Evolutionary conservation across 2,113 vertebrate genomes (phyloP).

Genomic region (Esox niger): DNA sequence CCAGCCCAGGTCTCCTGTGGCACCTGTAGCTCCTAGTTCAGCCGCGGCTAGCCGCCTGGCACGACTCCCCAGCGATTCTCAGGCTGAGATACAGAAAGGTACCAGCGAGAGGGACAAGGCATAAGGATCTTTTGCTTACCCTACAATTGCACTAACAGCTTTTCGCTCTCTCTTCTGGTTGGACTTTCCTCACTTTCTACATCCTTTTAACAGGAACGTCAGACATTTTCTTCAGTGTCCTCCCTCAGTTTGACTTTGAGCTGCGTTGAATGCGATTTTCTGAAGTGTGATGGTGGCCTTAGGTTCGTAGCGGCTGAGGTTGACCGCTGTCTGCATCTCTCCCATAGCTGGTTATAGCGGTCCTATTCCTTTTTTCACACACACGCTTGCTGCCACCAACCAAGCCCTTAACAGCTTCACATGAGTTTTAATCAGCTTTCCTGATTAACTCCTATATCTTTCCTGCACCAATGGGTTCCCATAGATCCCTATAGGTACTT

Average conservation of each 20-base stretch:
- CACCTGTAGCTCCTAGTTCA: conserved; percentile 83
- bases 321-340: neutral
- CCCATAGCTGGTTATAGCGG: neutral
- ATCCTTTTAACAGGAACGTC: neutral
- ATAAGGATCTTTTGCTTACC: conserved; percentile 27
- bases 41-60: conserved; percentile 87
- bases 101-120: conserved; percentile 52
- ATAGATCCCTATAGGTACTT: conserved; percentile 12
- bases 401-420: neutral
- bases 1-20: conserved; percentile 76
- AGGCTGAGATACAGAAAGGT: conserved; percentile 88
- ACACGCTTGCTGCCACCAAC: neutral
- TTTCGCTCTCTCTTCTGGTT: neutral
- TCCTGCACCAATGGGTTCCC: conserved; percentile 4
- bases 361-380: neutral
- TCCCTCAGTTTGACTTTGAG: conserved; percentile 8
- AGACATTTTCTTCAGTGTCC: neutral
- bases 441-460: conserved; percentile 37
- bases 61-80: conserved; percentile 82
- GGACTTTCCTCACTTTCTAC: neutral
- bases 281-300: neutral
- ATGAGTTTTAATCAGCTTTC: conserved; percentile 15
- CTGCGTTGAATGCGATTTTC: neutral
- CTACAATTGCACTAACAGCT: conserved; percentile 37
- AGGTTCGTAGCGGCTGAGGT: neutral